A percentile compares a stretch with the other conserved stretches of the same genome.
phyloP scores from a whole-genome alignment of 64 coral and sea anemone genomes.

The Anthopleura sola region DNA sequence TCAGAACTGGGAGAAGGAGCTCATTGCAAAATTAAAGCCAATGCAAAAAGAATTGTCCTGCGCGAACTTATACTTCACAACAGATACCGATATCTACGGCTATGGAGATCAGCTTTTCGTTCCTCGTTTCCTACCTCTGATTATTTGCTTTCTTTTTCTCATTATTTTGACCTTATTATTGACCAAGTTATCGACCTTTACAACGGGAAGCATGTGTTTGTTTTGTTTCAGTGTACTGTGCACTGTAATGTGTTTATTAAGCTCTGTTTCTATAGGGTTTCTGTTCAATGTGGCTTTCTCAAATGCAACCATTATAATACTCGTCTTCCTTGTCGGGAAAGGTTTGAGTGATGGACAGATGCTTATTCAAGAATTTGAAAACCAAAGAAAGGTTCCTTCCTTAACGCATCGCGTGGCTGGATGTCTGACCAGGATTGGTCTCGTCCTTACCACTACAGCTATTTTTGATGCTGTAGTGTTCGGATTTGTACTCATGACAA shows the following conservation, averaged over 20 bases:
- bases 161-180: neutral
- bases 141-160: conserved; percentile 15
- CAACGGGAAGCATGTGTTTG: neutral
- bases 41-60: conserved; percentile 30
- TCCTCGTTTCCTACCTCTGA: neutral
- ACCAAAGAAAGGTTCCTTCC: conserved; percentile 25
- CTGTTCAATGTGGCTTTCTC: conserved; percentile 32
- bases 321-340: conserved; percentile 42
- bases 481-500: conserved; percentile 37
- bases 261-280: conserved; percentile 23
- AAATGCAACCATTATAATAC: conserved; percentile 30
- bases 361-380: conserved; percentile 43
- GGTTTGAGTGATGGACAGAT: conserved; percentile 41
- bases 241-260: conserved; percentile 11
- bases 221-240: neutral
- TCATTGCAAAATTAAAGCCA: conserved; percentile 42
- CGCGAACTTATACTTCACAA: neutral
- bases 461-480: conserved; percentile 28
- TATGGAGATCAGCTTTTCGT: conserved; percentile 18
- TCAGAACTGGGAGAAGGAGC: conserved; percentile 42
- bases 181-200: neutral
- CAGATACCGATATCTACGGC: neutral
- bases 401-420: conserved; percentile 34
- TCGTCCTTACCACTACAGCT: conserved; percentile 52
- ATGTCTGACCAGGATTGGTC: conserved; percentile 46